Evolutionary conservation across 2,888 invertebrate genomes (phyloP), one percentile per base, ranked within the genome.

Genomic region (Spodoptera littoralis): DNA sequence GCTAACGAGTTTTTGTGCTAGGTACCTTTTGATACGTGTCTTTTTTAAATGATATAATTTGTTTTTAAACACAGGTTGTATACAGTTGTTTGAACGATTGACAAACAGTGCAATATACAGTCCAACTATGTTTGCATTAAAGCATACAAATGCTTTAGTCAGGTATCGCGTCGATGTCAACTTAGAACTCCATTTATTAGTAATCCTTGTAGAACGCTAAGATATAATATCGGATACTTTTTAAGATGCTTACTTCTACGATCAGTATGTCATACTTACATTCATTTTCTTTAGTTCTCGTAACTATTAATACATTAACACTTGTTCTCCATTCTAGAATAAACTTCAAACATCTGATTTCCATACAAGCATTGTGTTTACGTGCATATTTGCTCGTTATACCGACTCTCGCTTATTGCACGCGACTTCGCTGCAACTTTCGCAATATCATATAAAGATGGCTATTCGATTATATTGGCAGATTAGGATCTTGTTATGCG

Each of bases 381-480:
- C 56, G 60, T 54, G 65, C 58, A 55, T 57, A 59, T 66, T 68
- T 67, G 57, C 24, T 61, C 60, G 57, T 68, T 69, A 60, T 69
- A 69, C 54, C 73, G 64, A 70, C 73, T 72, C 73, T 65, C 56
- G 70, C 60, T 70, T 73, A 79, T 76, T 76, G 84, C 77, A 76
- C 51, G 46, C 55, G 65, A 72, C 59, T 74, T 70, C 49, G 64
- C 59, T 65, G 65, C 70, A 81, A 83, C 77, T 82, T 81, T 76
- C 48, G 71, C 72, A 83, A 83, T 82, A 77, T 77, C 67, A 63
- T 65, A 70, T 61, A 50, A 65, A 71, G 43, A 79, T 74, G 65
- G 65, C 70, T 69, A 66, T 76, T 78, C 70, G 73, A 79, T 74
- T 70, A 66, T 78, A 77, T 80, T 69, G 68, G 61, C 49, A 65